These are phyloP conservation scores for Caenorhabditis macrosperma DNA, from an alignment of 2,888 invertebrate species.

Conservation along the genomic window DNA sequence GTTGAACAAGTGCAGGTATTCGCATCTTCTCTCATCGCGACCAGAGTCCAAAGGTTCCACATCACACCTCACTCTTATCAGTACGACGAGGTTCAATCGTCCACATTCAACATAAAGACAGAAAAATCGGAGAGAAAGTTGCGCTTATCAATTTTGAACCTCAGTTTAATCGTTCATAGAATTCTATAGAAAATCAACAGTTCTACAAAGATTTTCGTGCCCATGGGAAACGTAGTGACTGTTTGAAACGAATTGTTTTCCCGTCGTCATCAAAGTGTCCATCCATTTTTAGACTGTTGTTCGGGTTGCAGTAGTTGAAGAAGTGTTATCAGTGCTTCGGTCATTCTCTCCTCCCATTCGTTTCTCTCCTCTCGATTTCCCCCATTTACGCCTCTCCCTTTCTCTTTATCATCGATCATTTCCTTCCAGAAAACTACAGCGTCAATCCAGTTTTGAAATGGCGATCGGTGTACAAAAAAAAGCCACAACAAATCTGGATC, in stretches of 20 bases:
- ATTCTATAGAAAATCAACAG: neutral
- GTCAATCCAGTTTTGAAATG: slow-evolving; percentile 32
- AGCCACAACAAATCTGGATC: neutral
- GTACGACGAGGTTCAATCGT: neutral
- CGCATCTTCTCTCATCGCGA: slow-evolving; percentile 9
- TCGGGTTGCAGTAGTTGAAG: neutral
- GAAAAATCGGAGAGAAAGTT: slow-evolving; percentile 16
- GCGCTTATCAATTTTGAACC: neutral
- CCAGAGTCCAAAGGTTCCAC: slow-evolving; percentile 43
- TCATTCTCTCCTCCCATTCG: neutral
- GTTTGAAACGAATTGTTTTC: neutral
- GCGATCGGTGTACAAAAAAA: slow-evolving; percentile 57
- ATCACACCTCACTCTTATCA: slow-evolving; percentile 36
- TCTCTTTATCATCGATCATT: neutral
- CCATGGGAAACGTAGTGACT: too few relatives aligned
- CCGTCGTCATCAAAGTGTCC: neutral
- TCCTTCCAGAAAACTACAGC: too few relatives aligned
- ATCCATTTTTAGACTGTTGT: neutral
- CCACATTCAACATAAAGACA: neutral
- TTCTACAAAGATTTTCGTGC: too few relatives aligned
- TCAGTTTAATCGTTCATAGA: neutral
- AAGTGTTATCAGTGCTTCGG: neutral
- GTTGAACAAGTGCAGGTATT: slow-evolving; percentile 5
- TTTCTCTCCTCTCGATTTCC: neutral
- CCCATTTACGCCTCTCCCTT: neutral